These are phyloP conservation scores for Takifugu flavidus DNA, from an alignment of 2,113 vertebrate species.

Conservation along the genomic window DNA sequence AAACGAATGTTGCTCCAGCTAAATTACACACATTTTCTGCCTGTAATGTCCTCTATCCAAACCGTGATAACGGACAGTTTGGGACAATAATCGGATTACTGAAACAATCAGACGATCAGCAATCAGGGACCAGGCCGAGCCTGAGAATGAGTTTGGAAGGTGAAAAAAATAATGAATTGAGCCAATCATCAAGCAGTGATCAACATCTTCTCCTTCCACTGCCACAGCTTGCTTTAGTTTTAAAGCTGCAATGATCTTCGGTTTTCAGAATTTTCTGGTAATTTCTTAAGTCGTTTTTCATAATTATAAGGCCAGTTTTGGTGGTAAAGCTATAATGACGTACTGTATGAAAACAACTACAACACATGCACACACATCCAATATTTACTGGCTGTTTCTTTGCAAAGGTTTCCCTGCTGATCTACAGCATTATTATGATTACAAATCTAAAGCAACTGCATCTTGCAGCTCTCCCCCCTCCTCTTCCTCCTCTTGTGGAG, in stretches of 20 bases:
- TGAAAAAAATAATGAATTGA: constrained; percentile 54
- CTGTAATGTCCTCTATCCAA: constrained; percentile 45
- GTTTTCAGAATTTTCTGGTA: too few species aligned
- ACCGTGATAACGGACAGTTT: constrained; percentile 37
- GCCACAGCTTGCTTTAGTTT: constrained; percentile 52
- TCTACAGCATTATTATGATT: constrained; percentile 15
- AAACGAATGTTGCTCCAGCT: background rate
- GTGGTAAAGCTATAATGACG: too few species aligned
- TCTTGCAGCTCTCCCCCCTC: background rate
- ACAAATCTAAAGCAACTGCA: background rate
- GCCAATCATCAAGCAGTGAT: constrained; percentile 58
- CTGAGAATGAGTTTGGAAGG: constrained; percentile 7
- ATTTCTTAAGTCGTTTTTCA: too few species aligned
- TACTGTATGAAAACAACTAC: too few species aligned
- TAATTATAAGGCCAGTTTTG: too few species aligned
- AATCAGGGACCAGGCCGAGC: constrained; percentile 33
- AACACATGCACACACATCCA: too few species aligned
- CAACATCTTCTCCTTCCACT: constrained; percentile 64
- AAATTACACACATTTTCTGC: constrained; percentile 37
- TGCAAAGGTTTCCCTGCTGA: background rate
- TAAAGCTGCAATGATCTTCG: background rate
- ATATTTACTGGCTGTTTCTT: background rate
- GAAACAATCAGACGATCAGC: constrained; percentile 53
- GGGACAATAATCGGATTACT: constrained; percentile 54
- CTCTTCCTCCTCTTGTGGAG: constrained; percentile 21